Evolutionary conservation across 2,113 vertebrate genomes (phyloP), one percentile per base, ranked within the genome.

Genomic region (Acanthochromis polyacanthus): DNA sequence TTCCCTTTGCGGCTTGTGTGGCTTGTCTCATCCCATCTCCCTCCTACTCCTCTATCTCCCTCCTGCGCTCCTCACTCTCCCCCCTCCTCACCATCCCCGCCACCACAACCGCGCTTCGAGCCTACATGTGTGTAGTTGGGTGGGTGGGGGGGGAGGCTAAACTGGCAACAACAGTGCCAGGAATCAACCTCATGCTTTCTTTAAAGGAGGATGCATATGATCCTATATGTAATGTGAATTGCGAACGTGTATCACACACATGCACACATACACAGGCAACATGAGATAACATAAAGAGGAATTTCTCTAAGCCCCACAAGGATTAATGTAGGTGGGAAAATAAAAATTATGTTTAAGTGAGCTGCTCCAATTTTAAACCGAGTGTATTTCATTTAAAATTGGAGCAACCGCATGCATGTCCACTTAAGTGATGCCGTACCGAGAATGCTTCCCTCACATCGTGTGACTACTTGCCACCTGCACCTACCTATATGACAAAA

Each of bases 1-100:
- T 78, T 90, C 86, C 87, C 89, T 93, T 83, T 92, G 88, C 85
- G 83, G 90, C 86, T 90, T 89, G 89, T 91, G 90, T 81, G 89
- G 88, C 88, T 91, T 91, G 87, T 92, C 91, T 93, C 83, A 91
- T 93, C 87, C 85, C 83, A 93, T 93, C 85, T 84, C 86, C 56
- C 72, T 83, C 84, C 74, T 82, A 84, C 83, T 86, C 80, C 82
- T 89, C 85, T 86, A 74, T 84, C 83, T 76, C 85, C 76, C 70
- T 68, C 61, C 74, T 60, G 58, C 9, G 4, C 84, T 65, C 28
- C 3, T 11, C 76, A 36, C 66, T 66, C 68, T 19, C 19, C 23
- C 36, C 57, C 48, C 56, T 11, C 28, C 30, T n/a, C 51, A 55
- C 60, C 22, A 20, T 38, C 20, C 11, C 62, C 70, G 32, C 36